Percentiles rank a stretch among this genome's conserved stretches.
Conservation (phyloP, 1,140 invertebrate species). For the Rhynchophorus ferrugineus region DNA sequence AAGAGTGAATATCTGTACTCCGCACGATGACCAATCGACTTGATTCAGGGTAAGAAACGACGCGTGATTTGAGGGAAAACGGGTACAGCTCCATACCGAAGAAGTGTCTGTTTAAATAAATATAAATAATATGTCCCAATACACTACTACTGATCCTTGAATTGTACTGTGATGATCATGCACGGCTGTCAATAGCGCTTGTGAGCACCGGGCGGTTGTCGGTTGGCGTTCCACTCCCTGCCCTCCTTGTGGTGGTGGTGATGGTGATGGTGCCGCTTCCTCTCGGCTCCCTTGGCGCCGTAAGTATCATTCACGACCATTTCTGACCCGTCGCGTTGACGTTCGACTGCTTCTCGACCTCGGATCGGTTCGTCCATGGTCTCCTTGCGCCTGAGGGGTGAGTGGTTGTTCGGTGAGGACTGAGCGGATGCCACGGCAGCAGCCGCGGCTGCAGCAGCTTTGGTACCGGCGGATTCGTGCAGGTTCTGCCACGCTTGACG, state of each 20-base stretch:
- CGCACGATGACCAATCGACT: too few relatives aligned
- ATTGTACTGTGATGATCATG: constrained; percentile 34
- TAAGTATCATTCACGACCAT: constrained; percentile 65
- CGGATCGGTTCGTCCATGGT: constrained; percentile 58
- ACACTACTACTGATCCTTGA: constrained; percentile 30
- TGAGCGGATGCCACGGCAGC: constrained; percentile 9
- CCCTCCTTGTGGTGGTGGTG: constrained; percentile 57
- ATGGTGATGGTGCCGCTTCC: constrained; percentile 74
- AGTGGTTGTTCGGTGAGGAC: constrained; percentile 39
- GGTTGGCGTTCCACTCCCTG: constrained; percentile 30
- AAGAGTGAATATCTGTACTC: too few relatives aligned
- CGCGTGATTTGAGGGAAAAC: too few relatives aligned
- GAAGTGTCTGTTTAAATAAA: too few relatives aligned
- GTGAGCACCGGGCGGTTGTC: constrained; percentile 27
- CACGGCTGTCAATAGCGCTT: constrained; percentile 36
- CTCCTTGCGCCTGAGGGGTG: constrained; percentile 57
- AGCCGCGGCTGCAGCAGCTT: constrained; percentile 41
- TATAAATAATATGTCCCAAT: too few relatives aligned
- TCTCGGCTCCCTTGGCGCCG: constrained; percentile 51
- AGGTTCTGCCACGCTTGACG: constrained; percentile 87
- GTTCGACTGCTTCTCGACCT: constrained; percentile 32
- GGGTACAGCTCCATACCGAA: too few relatives aligned
- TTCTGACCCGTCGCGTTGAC: constrained; percentile 55
- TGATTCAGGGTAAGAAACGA: too few relatives aligned
- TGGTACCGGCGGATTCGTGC: constrained; percentile 67